Conservation (phyloP, 2,113 vertebrate genomes). For the Bubalus kerabau region DNA sequence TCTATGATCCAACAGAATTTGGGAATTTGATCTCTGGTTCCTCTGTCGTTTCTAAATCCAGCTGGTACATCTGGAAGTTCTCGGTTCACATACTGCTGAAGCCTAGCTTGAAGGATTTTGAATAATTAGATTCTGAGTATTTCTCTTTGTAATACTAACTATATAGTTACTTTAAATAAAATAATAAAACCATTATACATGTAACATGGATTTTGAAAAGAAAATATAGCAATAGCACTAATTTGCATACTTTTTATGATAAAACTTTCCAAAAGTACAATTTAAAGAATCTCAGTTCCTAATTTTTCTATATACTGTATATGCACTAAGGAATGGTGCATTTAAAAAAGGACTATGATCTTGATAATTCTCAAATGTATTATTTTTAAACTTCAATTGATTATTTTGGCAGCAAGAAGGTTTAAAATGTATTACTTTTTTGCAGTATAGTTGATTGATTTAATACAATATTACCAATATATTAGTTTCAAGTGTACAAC, state of each 20-base stretch:
- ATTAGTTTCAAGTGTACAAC: background rate
- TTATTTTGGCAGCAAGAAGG: background rate
- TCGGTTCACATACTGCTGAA: background rate
- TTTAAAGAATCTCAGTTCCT: background rate
- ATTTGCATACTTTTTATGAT: background rate
- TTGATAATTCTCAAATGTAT: background rate
- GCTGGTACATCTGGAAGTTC: background rate
- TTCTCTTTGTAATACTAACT: background rate
- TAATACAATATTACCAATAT: background rate
- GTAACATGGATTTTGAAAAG: background rate
- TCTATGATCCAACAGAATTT: background rate
- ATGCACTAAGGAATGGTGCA: background rate
- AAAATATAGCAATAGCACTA: background rate
- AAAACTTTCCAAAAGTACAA: background rate
- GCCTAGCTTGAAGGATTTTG: background rate
- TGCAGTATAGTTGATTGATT: background rate
- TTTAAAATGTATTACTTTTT: background rate
- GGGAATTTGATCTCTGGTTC: background rate
- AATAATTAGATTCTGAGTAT: background rate
- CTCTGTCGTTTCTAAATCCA: background rate
- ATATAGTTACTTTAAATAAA: background rate
- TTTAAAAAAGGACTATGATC: background rate
- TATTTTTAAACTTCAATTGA: background rate
- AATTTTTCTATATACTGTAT: background rate
- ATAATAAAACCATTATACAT: background rate